Percentiles rank a stretch among this genome's conserved stretches.
These are phyloP conservation scores for Epistrophe grossulariae DNA, from an alignment of 2,888 invertebrate genomes.

Conservation along the genomic window DNA sequence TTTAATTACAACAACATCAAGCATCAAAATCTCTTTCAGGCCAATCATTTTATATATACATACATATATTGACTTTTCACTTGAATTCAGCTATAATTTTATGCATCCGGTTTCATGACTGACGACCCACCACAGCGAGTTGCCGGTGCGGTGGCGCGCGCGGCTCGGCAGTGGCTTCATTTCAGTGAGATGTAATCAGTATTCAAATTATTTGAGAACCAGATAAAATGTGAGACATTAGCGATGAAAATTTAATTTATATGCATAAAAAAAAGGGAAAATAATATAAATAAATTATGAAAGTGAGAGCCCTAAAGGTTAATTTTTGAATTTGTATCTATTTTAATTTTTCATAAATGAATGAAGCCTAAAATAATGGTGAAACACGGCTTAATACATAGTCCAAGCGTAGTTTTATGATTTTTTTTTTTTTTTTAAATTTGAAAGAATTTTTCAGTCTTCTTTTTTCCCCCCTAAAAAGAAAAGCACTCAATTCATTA, in stretches of 20 bases:
- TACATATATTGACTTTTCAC: not conserved
- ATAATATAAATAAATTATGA: not conserved
- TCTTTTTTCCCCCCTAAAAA: not conserved
- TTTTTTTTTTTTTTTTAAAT: not conserved
- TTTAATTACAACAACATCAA: not conserved
- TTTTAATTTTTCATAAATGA: not conserved
- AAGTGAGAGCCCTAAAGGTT: conserved; percentile 19
- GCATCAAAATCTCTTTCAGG: too few relatives aligned
- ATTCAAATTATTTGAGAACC: conserved; percentile 16
- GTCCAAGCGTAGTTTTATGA: not conserved
- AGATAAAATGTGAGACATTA: conserved; percentile 10
- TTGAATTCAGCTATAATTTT: not conserved
- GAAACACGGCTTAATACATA: not conserved
- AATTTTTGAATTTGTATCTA: not conserved
- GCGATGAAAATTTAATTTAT: conserved; percentile 8
- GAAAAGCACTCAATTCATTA: not conserved
- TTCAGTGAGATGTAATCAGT: not conserved
- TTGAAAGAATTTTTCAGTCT: not conserved
- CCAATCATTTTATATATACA: not conserved
- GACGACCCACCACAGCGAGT: not conserved
- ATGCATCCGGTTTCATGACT: not conserved
- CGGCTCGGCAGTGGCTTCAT: not conserved
- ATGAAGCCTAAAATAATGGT: not conserved
- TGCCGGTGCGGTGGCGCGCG: too few relatives aligned
- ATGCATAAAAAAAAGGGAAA: conserved; percentile 17